Evolutionary conservation across 1,140 invertebrate species (phyloP), one percentile per base, ranked within the genome.

Genomic region (Psix sp.): DNA sequence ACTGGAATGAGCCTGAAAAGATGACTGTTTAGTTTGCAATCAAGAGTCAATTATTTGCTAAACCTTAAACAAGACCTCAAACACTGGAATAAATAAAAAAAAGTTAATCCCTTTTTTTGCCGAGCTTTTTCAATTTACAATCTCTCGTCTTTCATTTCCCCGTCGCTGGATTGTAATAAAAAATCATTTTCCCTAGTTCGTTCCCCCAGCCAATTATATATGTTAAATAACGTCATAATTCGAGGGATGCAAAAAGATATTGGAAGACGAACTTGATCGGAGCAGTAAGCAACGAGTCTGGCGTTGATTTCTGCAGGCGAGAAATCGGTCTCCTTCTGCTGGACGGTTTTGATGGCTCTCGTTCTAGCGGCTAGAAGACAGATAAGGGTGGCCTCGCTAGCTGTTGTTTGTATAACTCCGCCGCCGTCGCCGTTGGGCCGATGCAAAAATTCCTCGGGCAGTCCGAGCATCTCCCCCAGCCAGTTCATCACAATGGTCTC

Each of bases 401-500:
- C 92, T 14, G 95, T 97, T 0, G 95, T 93, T 88, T 96, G 95
- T 75, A 98, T 97, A 1, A 99, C 97, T 10, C 96, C 97, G 36
- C 97, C 97, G 2, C 95, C 94, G 7, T 88, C 88, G 39, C 93
- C 93, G 15, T 91, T 91, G 18, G 91, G 90, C 76, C 90, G 90
- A 77, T 95, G 93, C 0, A 98, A 88, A 84, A 98, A 98, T 20
- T 93, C 91, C 1, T 96, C 92, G 0, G 98, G 98, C 16, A 99
- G 88, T 2, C 95, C 92, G 10, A 99, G 91, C 90, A 98, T 94
- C 88, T 98, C 96, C 3, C 94, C 97, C 24, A 99, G 86, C 98
- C 98, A 99, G 87, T 99, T 98, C 93, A 98, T 96, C 16, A 98
- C 95, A 3, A 97, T 91, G 68, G 96, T 97, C 89, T 99, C 98